Conservation (phyloP, 2,797 vertebrate species). For the Alosa sapidissima region DNA sequence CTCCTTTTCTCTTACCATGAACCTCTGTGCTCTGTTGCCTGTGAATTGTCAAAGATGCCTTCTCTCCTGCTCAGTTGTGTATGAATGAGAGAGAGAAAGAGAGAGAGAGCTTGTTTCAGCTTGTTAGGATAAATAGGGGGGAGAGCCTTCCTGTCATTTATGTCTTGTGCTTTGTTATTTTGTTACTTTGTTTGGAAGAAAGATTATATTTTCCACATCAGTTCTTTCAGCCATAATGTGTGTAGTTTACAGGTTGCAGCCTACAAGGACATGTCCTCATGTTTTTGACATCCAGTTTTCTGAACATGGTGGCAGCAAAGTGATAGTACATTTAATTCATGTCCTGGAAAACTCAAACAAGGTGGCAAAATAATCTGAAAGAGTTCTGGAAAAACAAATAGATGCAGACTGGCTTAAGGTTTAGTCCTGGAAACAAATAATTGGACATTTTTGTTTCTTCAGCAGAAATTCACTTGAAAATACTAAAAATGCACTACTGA, state of each 20-base stretch:
- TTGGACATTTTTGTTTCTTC: neutral
- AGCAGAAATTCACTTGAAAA: neutral
- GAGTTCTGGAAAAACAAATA: neutral
- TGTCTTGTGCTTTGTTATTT: neutral
- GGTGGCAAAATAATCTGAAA: neutral
- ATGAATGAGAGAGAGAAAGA: too few relatives aligned
- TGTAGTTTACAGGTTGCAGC: neutral
- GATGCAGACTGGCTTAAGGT: neutral
- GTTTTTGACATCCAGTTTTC: neutral
- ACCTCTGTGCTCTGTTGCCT: conserved; percentile 25
- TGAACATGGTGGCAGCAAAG: neutral
- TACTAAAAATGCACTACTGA: too few relatives aligned
- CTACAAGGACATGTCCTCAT: neutral
- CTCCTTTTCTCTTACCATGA: neutral
- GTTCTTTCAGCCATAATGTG: neutral
- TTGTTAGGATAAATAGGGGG: neutral
- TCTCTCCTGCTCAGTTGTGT: conserved; percentile 26
- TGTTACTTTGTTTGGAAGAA: neutral
- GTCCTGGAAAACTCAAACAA: neutral
- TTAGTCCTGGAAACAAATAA: neutral
- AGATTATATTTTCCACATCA: neutral
- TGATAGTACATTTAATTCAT: neutral
- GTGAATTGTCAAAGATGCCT: conserved; percentile 35
- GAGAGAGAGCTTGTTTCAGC: too few relatives aligned
- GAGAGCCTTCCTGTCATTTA: neutral